These are phyloP conservation scores for Sorex araneus DNA, from an alignment of 2,113 vertebrate genomes.

Conservation along the genomic window DNA sequence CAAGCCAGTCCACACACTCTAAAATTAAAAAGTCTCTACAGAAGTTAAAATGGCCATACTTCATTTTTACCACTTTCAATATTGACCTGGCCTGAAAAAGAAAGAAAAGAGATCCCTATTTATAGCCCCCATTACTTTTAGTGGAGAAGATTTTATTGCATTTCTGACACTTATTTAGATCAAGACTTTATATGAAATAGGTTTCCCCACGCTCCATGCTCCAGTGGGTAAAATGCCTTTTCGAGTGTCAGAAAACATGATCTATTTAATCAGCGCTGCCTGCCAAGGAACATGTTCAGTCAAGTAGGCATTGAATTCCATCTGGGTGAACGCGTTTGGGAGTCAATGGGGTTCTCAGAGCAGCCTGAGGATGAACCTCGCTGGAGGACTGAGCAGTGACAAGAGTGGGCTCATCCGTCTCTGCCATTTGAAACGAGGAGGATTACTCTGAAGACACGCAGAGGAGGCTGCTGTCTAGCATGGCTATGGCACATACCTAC, in stretches of 20 bases:
- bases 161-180: slow-evolving; percentile 76
- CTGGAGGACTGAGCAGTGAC: background rate
- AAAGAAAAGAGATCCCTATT: background rate
- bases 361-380: background rate
- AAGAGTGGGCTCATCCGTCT: background rate
- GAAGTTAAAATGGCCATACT: slow-evolving; percentile 14
- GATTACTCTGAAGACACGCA: background rate
- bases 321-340: background rate
- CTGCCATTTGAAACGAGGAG: background rate
- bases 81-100: slow-evolving; percentile 11
- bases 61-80: slow-evolving; percentile 50
- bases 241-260: slow-evolving; percentile 56
- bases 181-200: slow-evolving; percentile 52
- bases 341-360: slow-evolving; percentile 5
- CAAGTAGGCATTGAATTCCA: background rate
- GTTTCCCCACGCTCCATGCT: background rate
- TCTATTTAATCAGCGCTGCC: slow-evolving; percentile 53
- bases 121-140: slow-evolving; percentile 23
- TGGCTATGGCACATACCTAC: background rate
- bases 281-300: slow-evolving; percentile 42
- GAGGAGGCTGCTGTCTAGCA: background rate
- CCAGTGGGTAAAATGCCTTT: slow-evolving; percentile 20
- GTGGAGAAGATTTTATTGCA: slow-evolving; percentile 42
- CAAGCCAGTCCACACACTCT: background rate
- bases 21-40: background rate